Evolutionary conservation across 1,140 invertebrate genomes (phyloP).

Genomic region (Saccostrea glomerata): DNA sequence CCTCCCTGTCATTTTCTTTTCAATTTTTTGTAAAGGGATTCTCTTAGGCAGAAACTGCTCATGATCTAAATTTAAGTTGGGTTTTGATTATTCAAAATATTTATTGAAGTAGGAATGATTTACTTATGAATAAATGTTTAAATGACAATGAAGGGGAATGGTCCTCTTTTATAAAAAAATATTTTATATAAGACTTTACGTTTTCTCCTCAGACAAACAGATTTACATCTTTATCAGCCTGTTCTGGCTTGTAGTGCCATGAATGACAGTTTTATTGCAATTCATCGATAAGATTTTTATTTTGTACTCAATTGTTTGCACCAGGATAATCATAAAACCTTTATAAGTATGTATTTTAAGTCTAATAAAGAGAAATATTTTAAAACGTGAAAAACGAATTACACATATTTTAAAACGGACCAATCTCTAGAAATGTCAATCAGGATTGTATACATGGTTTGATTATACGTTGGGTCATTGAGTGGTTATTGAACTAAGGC

Average conservation of each 20-base stretch:
- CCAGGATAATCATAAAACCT: neutral
- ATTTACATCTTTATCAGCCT: constrained; percentile 12
- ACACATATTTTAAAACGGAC: neutral
- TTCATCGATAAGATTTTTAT: neutral
- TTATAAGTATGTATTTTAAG: neutral
- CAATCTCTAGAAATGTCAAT: neutral
- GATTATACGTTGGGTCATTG: neutral
- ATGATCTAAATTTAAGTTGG: neutral
- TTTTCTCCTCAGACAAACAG: neutral
- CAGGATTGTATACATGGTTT: neutral
- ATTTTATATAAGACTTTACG: too few species aligned
- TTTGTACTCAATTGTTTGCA: neutral
- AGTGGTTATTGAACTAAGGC: neutral
- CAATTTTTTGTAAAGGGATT: neutral
- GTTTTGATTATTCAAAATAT: neutral
- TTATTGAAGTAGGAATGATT: neutral
- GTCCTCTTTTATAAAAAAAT: too few species aligned
- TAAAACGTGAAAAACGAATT: neutral
- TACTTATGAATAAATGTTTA: neutral
- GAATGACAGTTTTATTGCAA: neutral
- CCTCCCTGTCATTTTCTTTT: neutral
- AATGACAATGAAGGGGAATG: too few species aligned
- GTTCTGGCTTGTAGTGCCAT: neutral
- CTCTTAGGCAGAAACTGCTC: neutral
- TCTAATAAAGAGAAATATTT: neutral